Evolutionary conservation across 2,797 vertebrate genomes (phyloP).

Genomic region (Pteropus rufus): DNA sequence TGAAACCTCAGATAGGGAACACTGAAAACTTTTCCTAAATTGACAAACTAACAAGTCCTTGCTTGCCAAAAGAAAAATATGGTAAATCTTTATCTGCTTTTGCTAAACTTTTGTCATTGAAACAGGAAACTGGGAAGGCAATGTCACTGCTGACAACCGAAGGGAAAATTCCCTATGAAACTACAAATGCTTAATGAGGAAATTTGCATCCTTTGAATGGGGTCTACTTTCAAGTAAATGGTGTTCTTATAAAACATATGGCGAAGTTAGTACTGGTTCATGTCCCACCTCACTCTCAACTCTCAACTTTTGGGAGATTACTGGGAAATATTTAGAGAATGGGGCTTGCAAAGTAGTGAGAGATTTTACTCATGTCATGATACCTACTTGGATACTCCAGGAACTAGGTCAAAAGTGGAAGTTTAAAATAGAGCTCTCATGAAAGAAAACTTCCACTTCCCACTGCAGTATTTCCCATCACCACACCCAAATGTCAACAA

Average conservation of each 20-base stretch:
- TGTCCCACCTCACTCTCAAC: not conserved
- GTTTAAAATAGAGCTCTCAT: not conserved
- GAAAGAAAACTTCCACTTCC: not conserved
- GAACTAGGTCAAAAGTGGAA: not conserved
- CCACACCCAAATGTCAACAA: not conserved
- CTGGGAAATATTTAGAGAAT: not conserved
- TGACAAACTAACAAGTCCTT: constrained; percentile 70
- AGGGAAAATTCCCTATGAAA: constrained; percentile 63
- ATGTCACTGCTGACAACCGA: constrained; percentile 42
- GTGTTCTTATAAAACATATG: constrained; percentile 48
- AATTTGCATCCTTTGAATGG: constrained; percentile 64
- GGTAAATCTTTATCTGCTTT: constrained; percentile 74
- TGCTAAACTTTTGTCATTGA: constrained; percentile 64
- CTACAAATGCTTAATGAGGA: constrained; percentile 51
- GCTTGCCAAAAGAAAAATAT: constrained; percentile 68
- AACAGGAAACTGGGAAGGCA: constrained; percentile 55
- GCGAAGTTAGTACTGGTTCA: not conserved
- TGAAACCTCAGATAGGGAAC: constrained; percentile 62
- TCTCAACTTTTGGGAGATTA: not conserved
- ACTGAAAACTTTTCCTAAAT: constrained; percentile 67
- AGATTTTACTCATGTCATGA: not conserved
- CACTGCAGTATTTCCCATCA: not conserved
- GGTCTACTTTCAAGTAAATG: constrained; percentile 62
- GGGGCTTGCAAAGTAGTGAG: not conserved
- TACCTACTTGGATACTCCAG: not conserved